phyloP scores from a whole-genome alignment of 2,888 invertebrate genomes.

The Tenthredo distinguenda region DNA sequence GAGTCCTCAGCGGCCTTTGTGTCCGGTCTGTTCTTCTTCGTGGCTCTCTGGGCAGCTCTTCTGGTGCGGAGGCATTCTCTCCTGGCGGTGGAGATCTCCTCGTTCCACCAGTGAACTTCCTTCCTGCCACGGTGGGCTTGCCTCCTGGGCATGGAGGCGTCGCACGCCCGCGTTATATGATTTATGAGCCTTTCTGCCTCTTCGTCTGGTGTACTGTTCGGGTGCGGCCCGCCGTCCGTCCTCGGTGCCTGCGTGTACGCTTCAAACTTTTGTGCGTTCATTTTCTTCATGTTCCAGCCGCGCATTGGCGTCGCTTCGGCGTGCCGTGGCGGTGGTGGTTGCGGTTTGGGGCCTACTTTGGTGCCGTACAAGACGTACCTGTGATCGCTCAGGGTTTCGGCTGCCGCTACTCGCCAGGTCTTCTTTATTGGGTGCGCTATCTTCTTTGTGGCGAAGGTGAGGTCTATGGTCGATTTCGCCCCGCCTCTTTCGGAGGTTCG shows the following conservation, averaged over 20 bases:
- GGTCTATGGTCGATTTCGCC: background rate
- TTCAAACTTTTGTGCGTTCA: background rate
- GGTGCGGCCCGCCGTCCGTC: background rate
- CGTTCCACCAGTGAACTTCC: conserved; percentile 18
- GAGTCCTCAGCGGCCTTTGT: background rate
- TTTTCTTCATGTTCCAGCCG: background rate
- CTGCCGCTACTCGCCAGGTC: background rate
- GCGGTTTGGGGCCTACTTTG: background rate
- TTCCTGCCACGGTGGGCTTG: background rate
- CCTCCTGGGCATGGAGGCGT: background rate
- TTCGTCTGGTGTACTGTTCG: background rate
- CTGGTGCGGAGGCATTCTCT: background rate
- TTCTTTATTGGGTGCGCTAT: background rate
- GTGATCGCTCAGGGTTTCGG: conserved; percentile 18
- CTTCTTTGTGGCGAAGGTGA: background rate
- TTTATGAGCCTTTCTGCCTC: background rate
- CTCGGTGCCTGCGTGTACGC: background rate
- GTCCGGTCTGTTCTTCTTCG: too few relatives aligned
- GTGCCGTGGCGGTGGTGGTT: background rate
- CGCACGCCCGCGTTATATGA: background rate
- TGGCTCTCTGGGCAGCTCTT: background rate
- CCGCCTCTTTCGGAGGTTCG: background rate
- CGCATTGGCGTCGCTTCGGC: background rate
- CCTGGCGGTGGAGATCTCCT: background rate
- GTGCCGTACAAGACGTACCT: background rate